Base-by-base conservation (phyloP, 1,140 invertebrate genomes). In the Nephotettix cincticeps region DNA sequence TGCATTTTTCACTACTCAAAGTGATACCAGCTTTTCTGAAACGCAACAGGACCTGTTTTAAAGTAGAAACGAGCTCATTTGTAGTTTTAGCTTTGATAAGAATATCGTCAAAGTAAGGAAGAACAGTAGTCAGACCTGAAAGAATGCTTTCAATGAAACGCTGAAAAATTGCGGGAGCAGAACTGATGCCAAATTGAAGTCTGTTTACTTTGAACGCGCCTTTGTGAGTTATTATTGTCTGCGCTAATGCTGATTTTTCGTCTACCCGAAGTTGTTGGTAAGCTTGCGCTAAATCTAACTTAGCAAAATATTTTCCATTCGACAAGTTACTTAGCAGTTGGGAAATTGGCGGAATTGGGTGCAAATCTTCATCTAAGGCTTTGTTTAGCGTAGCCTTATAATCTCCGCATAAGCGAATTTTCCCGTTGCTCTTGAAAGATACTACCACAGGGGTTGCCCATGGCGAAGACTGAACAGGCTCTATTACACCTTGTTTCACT, bases 21-120 rank as follows among this genome's bases (percentile, higher is more conserved):
- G 29, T 63, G 1, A 72, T 19, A 21, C 27, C 56, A 36, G 23
- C 30, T 14, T 71, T 32, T 11, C 30, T 6, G 14, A 58, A 56
- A 13, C 28, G 17, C 14, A 29, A 1, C n/a, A 71, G 30, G 3
- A 64, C 51, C 28, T 4, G 21, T n/a, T 25, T n/a, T 0, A 72
- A 27, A n/a, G 27, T 61, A 21, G 21, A 23, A 47, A 29, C 2
- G 21, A 27, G 58, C n/a, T 71, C 54, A 13, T 64, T 17, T 0
- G 14, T 3, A 28, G 56, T 45, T 56, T 54, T 71, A 43, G 58
- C 72, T 6, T 25, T 30, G 36, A 73, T 54, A 67, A 65, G 36
- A 67, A 71, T 71, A 30, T 73, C 47, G 56, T 73, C 64, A n/a
- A 72, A 70, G 36, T 69, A 72, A 61, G 40, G 54, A 54, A 36